These are phyloP conservation scores for Eupithecia insigniata DNA, from an alignment of 2,888 invertebrate genomes.

Conservation along the genomic window DNA sequence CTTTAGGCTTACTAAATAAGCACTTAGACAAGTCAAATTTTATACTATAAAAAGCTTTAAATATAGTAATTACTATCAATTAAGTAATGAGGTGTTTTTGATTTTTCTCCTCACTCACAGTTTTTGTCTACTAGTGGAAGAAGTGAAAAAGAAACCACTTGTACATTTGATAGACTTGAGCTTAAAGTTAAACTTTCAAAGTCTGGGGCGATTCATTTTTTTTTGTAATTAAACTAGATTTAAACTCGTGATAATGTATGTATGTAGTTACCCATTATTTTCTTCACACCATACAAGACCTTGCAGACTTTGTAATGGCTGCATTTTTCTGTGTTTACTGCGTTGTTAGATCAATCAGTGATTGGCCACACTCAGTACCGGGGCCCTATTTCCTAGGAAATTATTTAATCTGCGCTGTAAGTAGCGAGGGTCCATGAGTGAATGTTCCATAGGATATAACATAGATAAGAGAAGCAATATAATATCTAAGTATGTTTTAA, in stretches of 20 bases:
- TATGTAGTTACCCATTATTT: not conserved
- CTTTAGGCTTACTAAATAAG: no score
- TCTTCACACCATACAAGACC: not conserved
- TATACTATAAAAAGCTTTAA: no score
- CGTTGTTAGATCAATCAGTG: slow-evolving; percentile 31
- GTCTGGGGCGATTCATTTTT: not conserved
- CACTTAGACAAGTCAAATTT: no score
- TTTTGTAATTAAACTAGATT: not conserved
- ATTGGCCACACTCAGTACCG: slow-evolving; percentile 25
- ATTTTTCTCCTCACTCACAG: no score
- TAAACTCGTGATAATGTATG: not conserved
- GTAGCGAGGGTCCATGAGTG: not conserved
- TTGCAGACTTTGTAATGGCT: slow-evolving; percentile 11
- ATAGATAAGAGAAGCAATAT: not conserved
- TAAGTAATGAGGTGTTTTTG: no score
- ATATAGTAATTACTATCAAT: no score
- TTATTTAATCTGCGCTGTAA: slow-evolving; percentile 8
- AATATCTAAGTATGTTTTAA: not conserved
- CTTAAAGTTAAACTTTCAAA: not conserved
- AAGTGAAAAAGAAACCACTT: no score
- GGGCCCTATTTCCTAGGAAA: slow-evolving; percentile 27
- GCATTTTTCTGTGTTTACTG: slow-evolving; percentile 25
- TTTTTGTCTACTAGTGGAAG: no score
- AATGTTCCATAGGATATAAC: not conserved
- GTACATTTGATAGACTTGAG: not conserved